These are phyloP conservation scores for Macrotus californicus DNA, from an alignment of 2,113 vertebrate species.

Conservation along the genomic window DNA sequence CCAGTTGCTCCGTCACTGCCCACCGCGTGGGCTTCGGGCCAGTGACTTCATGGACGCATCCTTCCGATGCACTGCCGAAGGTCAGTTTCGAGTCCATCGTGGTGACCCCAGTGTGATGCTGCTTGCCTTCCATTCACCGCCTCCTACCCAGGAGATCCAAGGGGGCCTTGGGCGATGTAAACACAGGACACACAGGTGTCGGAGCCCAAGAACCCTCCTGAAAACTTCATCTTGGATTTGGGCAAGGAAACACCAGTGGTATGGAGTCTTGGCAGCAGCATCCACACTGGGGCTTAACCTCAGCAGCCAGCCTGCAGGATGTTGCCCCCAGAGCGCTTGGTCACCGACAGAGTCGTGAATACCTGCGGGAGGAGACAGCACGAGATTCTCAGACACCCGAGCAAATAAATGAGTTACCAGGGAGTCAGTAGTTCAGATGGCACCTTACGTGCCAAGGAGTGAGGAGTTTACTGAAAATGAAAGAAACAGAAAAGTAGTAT, in stretches of 20 bases:
- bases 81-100: background rate
- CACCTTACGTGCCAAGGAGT: accelerated
- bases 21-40: constrained; percentile 72
- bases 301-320: constrained; percentile 79
- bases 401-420: accelerated
- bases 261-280: constrained; percentile 19
- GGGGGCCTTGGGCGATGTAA: background rate
- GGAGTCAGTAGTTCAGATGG: background rate
- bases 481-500: background rate
- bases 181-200: background rate
- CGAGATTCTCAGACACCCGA: background rate
- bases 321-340: constrained; percentile 72
- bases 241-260: background rate
- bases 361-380: constrained; percentile 67
- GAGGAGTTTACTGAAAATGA: background rate
- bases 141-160: background rate
- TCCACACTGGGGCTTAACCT: constrained; percentile 79
- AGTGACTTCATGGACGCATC: constrained; percentile 73
- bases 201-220: background rate
- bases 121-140: constrained; percentile 34
- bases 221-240: background rate
- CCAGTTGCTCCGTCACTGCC: constrained; percentile 70
- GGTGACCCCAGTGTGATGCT: constrained; percentile 65
- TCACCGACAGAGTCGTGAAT: constrained; percentile 77
- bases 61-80: constrained; percentile 18